Percentiles rank a stretch among this genome's conserved stretches.
phyloP scores from a whole-genome alignment of 2,888 invertebrate species.

The Nemurella pictetii region DNA sequence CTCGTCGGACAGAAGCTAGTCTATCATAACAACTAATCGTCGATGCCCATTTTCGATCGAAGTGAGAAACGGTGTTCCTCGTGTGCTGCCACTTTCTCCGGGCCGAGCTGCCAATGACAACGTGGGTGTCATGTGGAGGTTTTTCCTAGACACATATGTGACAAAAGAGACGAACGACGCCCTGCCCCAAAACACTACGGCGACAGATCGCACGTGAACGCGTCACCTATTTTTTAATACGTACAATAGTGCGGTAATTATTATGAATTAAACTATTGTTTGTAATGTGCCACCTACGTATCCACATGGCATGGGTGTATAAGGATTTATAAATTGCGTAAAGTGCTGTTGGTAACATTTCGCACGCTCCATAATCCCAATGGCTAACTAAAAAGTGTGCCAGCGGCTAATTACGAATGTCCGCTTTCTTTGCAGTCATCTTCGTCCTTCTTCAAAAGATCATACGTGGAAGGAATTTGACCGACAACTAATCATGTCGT shows the following conservation, averaged over 20 bases:
- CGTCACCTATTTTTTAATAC: neutral
- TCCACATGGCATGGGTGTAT: neutral
- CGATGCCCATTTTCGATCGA: neutral
- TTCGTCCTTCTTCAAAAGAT: neutral
- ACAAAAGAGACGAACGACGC: neutral
- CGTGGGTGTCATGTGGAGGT: constrained; percentile 18
- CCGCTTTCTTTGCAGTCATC: constrained; percentile 28
- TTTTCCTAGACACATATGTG: constrained; percentile 19
- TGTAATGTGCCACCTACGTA: neutral
- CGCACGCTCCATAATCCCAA: constrained; percentile 31
- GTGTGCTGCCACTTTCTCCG: neutral
- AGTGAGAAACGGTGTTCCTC: neutral
- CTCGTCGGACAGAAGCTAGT: neutral
- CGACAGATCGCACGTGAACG: neutral
- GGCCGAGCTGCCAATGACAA: neutral
- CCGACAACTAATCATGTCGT: neutral
- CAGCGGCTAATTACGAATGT: constrained; percentile 20
- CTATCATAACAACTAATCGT: neutral
- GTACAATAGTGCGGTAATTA: constrained; percentile 1
- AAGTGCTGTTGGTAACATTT: constrained; percentile 19
- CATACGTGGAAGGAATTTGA: neutral
- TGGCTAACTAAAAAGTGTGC: constrained; percentile 30
- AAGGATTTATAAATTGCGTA: constrained; percentile 13
- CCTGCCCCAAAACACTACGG: neutral
- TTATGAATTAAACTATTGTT: constrained; percentile 7